Evolutionary conservation across 2,797 vertebrate species (phyloP).

Genomic region (Pteronotus mesoamericanus): DNA sequence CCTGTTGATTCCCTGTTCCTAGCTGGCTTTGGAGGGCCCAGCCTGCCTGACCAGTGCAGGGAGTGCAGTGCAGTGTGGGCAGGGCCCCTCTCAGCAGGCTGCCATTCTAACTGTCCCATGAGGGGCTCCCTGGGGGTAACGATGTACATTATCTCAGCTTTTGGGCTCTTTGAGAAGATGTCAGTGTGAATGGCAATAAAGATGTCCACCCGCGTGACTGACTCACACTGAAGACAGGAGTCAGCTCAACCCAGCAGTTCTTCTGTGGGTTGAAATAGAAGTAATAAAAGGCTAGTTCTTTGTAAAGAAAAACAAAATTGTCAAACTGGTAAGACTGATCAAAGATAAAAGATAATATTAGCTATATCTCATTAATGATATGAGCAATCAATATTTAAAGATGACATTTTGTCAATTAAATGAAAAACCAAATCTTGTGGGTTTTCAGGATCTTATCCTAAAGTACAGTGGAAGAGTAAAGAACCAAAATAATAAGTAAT

Average conservation of each 20-base stretch:
- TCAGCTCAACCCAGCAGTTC: neutral
- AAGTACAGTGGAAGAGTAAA: neutral
- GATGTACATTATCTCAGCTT: neutral
- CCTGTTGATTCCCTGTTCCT: neutral
- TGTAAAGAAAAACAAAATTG: neutral
- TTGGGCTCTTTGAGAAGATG: neutral
- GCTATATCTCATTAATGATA: neutral
- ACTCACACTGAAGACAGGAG: neutral
- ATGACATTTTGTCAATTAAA: neutral
- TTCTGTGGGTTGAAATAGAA: no score
- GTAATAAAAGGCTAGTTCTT: neutral
- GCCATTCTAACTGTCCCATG: neutral
- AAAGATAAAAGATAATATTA: neutral
- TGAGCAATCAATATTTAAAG: neutral
- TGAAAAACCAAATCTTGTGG: neutral
- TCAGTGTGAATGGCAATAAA: neutral
- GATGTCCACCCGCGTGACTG: neutral
- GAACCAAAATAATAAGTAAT: neutral
- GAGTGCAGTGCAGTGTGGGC: neutral
- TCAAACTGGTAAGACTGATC: neutral
- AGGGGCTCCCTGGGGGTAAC: neutral
- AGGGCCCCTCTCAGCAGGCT: neutral
- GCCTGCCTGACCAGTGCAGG: neutral
- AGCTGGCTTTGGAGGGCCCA: neutral
- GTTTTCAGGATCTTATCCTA: neutral